Evolutionary conservation across 2,797 vertebrate genomes (phyloP).

Genomic region (Nyctibius grandis): DNA sequence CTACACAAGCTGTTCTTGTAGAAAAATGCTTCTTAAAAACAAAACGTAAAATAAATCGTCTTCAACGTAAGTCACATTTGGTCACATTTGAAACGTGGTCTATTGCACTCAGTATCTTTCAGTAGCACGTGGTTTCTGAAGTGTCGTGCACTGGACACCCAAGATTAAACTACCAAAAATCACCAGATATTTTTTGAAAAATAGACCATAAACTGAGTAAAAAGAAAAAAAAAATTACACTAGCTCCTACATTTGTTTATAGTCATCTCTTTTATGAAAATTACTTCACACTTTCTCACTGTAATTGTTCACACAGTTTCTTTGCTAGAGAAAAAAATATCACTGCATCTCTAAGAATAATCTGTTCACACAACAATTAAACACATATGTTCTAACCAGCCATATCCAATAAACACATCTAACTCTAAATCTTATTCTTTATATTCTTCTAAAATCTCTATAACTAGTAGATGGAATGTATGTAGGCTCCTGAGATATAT

Average conservation of each 20-base stretch:
- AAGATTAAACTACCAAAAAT: background rate
- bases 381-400: background rate
- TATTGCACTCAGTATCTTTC: background rate
- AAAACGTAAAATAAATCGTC: background rate
- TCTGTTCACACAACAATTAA: background rate
- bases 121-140: background rate
- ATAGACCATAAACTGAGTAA: background rate
- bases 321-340: background rate
- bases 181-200: background rate
- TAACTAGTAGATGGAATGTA: background rate
- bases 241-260: background rate
- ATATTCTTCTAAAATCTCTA: background rate
- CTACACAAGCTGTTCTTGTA: background rate
- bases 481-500: background rate
- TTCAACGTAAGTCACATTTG: background rate
- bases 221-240: background rate
- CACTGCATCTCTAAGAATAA: background rate
- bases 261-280: background rate
- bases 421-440: background rate
- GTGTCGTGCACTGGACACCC: background rate
- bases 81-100: background rate
- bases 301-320: background rate
- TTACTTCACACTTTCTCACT: background rate
- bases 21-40: background rate
- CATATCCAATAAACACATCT: constrained; percentile 9